phyloP scores from a whole-genome alignment of 2,797 vertebrate genomes.

The Pantherophis alleghaniensis region DNA sequence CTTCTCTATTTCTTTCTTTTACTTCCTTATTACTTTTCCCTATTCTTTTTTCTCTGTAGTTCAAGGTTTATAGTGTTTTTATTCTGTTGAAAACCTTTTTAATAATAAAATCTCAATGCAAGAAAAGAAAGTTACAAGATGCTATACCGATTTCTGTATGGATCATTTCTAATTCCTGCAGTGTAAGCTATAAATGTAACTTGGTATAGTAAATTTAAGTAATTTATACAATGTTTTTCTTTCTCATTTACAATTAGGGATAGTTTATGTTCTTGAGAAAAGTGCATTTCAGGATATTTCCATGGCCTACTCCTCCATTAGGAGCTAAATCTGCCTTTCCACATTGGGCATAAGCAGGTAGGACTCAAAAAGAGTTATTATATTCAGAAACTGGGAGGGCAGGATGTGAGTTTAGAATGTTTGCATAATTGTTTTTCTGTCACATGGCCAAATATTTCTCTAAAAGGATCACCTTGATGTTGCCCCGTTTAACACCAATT shows the following conservation, averaged over 20 bases:
- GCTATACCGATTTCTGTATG: background rate
- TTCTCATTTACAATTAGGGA: background rate
- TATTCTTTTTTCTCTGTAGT: background rate
- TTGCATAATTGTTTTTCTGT: conserved; percentile 16
- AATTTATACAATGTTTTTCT: background rate
- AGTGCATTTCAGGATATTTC: background rate
- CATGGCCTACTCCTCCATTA: background rate
- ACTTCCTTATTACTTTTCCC: background rate
- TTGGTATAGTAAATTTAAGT: background rate
- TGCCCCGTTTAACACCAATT: conserved; percentile 11
- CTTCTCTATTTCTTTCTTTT: background rate
- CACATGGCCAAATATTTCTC: background rate
- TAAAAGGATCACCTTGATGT: background rate
- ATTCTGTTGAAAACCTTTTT: background rate
- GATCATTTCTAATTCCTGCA: background rate
- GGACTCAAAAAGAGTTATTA: conserved; percentile 42
- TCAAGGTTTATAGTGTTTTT: background rate
- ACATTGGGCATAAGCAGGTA: background rate
- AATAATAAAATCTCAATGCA: background rate
- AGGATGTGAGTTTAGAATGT: background rate
- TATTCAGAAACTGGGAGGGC: background rate
- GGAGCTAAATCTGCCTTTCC: background rate
- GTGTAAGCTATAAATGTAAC: background rate
- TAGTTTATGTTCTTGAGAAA: background rate
- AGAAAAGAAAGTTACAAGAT: background rate